A percentile compares a stretch with the other conserved stretches of the same genome.
Conservation (phyloP, 2,113 vertebrate genomes). For the Vireo altiloquus region DNA sequence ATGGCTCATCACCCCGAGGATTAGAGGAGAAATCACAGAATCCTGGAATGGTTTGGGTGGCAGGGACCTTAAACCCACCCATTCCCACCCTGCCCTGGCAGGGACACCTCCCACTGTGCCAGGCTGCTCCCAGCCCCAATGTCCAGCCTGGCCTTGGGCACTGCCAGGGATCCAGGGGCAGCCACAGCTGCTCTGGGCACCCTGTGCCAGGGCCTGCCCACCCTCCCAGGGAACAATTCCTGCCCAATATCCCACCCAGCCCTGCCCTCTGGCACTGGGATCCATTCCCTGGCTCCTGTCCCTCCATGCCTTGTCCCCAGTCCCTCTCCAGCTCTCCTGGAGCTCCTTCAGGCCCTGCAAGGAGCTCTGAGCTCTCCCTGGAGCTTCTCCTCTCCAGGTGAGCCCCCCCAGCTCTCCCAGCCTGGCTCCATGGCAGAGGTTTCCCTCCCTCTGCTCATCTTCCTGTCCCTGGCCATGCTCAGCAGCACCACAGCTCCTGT, state of each 20-base stretch:
- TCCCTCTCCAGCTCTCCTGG: too few species aligned
- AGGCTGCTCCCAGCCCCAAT: not conserved
- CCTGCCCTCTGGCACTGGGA: not conserved
- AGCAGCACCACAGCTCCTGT: not conserved
- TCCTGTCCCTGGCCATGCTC: not conserved
- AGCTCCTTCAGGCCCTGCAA: too few species aligned
- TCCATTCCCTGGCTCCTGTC: too few species aligned
- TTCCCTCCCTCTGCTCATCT: fast-evolving
- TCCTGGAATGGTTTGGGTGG: not conserved
- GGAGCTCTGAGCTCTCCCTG: too few species aligned
- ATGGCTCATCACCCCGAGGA: not conserved
- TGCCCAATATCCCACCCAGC: fast-evolving
- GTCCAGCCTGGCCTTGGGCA: not conserved
- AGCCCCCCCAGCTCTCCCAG: not conserved
- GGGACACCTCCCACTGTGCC: not conserved
- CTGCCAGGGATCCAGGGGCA: not conserved
- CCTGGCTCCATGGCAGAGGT: not conserved
- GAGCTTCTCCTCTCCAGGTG: too few species aligned
- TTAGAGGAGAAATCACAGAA: not conserved
- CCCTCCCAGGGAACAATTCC: fast-evolving
- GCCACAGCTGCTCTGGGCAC: not conserved
- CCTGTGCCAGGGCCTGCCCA: not conserved
- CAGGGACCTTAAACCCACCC: fast-evolving
- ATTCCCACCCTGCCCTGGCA: not conserved
- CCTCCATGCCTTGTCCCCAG: too few species aligned